Percentiles rank a stretch among this genome's conserved stretches.
Evolutionary conservation across 2,113 vertebrate genomes (phyloP).

Genomic region (Hyla sarda): DNA sequence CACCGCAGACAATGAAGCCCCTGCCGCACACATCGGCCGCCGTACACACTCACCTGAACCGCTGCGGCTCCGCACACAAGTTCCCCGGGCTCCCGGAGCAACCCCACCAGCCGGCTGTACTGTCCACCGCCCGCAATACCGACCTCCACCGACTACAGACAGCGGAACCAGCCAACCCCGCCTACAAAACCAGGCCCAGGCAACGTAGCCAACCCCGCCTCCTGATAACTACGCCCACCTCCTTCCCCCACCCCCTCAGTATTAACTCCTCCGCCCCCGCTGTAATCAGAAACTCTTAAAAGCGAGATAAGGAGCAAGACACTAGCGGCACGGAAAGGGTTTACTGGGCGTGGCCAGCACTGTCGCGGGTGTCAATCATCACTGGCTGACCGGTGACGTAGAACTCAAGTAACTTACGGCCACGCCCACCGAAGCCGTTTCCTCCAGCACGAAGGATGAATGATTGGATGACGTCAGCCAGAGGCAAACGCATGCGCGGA

Average conservation of each 20-base stretch:
- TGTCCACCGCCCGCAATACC: conserved; percentile 1
- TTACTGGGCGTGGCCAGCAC: background rate
- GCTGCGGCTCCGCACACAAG: background rate
- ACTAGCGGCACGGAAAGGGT: background rate
- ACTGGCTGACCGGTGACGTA: background rate
- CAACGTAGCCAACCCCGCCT: background rate
- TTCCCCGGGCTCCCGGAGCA: background rate
- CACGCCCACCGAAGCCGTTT: background rate
- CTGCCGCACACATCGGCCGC: background rate
- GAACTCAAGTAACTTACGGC: background rate
- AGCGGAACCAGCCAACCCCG: background rate
- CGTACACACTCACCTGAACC: conserved; percentile 24
- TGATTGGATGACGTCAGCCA: conserved; percentile 20
- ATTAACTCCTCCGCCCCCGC: no score
- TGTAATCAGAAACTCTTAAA: background rate
- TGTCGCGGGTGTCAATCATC: background rate
- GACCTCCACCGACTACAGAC: conserved; percentile 34
- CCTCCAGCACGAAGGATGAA: background rate
- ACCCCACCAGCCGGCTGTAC: background rate
- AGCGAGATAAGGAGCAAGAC: background rate
- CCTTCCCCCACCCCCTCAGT: background rate
- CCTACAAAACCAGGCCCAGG: conserved; percentile 5
- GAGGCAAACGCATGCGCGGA: background rate
- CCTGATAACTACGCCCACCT: background rate
- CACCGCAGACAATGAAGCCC: background rate